Conservation (phyloP, 2,113 vertebrate genomes). For the Oxyura jamaicensis region DNA sequence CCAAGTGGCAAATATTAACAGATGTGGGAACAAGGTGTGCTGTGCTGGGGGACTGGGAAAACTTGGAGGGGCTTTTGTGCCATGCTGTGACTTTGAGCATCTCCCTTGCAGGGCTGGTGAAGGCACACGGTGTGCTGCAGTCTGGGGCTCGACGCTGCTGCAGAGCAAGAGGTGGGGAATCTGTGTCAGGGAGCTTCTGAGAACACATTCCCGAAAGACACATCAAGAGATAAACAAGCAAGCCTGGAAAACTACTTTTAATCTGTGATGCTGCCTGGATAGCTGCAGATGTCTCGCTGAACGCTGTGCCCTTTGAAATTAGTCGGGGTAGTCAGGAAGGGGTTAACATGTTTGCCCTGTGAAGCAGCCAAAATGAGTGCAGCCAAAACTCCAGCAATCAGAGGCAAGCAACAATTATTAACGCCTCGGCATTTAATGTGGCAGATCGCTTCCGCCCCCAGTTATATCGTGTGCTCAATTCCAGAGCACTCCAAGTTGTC, state of each 20-base stretch:
- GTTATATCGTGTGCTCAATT: constrained; percentile 36
- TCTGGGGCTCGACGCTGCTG: background rate
- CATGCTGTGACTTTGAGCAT: background rate
- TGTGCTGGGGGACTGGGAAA: background rate
- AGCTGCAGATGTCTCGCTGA: background rate
- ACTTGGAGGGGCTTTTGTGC: background rate
- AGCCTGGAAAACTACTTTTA: background rate
- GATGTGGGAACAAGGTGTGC: background rate
- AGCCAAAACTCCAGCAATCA: background rate
- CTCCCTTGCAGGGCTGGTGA: background rate
- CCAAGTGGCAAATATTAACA: background rate
- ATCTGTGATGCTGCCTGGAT: background rate
- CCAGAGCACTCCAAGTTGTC: constrained; percentile 50
- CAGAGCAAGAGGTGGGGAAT: background rate
- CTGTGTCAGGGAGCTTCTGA: background rate
- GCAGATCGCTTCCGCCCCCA: constrained; percentile 25
- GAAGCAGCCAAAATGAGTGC: background rate
- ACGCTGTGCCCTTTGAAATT: background rate
- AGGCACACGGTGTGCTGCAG: background rate
- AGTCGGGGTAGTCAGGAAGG: background rate
- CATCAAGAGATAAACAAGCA: background rate
- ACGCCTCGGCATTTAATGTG: constrained; percentile 48
- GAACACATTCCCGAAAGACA: background rate
- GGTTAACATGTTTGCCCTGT: background rate
- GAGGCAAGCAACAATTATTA: constrained; percentile 45